phyloP scores from a whole-genome alignment of 2,113 vertebrate genomes.

The Riparia riparia region DNA sequence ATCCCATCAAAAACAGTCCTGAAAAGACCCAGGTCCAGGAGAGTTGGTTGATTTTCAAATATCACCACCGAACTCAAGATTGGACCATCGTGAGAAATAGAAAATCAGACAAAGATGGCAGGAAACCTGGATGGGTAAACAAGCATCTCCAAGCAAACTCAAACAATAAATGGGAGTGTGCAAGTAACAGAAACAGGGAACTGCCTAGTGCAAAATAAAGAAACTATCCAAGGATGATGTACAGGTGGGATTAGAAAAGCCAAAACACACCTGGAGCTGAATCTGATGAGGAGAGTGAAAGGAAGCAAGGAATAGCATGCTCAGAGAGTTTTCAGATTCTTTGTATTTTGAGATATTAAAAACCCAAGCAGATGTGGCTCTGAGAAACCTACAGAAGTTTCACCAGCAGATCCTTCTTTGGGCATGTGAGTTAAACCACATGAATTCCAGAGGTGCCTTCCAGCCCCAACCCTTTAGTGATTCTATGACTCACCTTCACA shows the following conservation, averaged over 20 bases:
- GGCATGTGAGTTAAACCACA: not conserved
- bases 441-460: not conserved
- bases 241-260: not conserved
- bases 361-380: not conserved
- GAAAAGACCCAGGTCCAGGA: not conserved
- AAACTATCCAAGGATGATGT: rapidly evolving
- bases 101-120: not conserved
- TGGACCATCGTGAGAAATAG: not conserved
- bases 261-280: not conserved
- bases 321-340: not conserved
- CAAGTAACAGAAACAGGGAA: not conserved
- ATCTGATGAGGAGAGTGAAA: not conserved
- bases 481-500: not conserved
- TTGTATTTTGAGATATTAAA: not conserved
- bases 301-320: not conserved
- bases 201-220: not conserved
- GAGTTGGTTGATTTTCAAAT: not conserved
- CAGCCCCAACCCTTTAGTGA: not conserved
- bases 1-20: not conserved
- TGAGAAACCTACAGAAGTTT: not conserved
- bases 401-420: not conserved
- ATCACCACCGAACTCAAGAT: not conserved
- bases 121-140: not conserved
- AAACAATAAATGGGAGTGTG: rapidly evolving
- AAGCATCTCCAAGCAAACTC: not conserved